Evolutionary conservation across 2,888 invertebrate species (phyloP), one percentile per base, ranked within the genome.

Genomic region (Belgica antarctica): DNA sequence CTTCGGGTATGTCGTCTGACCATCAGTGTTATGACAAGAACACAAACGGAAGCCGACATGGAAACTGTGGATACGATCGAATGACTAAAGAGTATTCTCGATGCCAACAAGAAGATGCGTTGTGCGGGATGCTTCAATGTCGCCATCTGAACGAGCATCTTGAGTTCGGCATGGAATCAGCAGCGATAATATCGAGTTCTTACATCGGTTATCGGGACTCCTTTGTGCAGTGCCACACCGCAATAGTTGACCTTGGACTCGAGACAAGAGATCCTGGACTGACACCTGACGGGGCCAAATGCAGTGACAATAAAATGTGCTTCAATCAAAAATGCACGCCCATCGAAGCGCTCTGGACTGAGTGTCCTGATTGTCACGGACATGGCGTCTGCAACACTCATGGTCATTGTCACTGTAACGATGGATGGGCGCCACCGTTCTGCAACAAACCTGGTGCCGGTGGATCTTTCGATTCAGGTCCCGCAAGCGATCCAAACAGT

Each of bases 41-140:
- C 77, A 84, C 82, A 0, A 89, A 90, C 74, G 95, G 94, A 1
- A 86, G 85, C 75, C 82, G 86, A 76, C 83, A 89, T 76, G 98
- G 98, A 15, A 96, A 98, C 81, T 99, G 98, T 80, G 98, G 98
- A 34, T 96, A 90, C 79, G 87, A 91, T 79, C 87, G 91, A 59
- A 78, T 88, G 1, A 86, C 86, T 63, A 84, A 89, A 71, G 84
- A 85, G 8, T 97, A 86, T 81, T 81, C 83, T 41, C 85, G 85
- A 71, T 97, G 97, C 77, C 80, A 82, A 1, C 78, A 82, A 69
- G 86, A 86, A 85, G 86, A 96, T 80, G 84, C 89, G 0, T 80
- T 87, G 72, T 98, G 98, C 81, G 98, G 98, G 2, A 88, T 96
- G 86, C 82, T 99, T 66, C 98, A 98, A 79, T 99, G 99, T 78